phyloP scores from a whole-genome alignment of 2,888 invertebrate genomes.

The Scaptomyza reducta region DNA sequence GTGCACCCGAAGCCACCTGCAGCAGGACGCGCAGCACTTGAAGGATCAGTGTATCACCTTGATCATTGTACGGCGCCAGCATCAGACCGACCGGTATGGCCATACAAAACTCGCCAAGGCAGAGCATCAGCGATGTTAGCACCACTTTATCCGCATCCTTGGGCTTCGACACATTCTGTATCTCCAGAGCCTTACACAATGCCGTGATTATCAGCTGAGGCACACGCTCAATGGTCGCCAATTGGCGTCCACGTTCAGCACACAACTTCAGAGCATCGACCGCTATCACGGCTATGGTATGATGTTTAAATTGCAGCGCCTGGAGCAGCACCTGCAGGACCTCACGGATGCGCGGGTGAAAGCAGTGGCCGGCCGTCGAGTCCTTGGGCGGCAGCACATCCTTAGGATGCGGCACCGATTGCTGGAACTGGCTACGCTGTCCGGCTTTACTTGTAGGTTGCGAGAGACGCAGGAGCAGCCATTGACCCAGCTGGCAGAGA shows the following conservation, averaged over 20 bases:
- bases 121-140: slow-evolving; percentile 90
- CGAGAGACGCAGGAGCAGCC: slow-evolving; percentile 82
- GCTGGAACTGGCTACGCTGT: slow-evolving; percentile 63
- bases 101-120: slow-evolving; percentile 97
- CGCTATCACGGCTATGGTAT: slow-evolving; percentile 83
- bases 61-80: slow-evolving; percentile 83
- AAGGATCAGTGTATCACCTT: slow-evolving; percentile 85
- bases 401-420: slow-evolving; percentile 75
- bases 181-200: slow-evolving; percentile 83
- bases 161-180: slow-evolving; percentile 82
- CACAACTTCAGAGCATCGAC: slow-evolving; percentile 83
- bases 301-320: slow-evolving; percentile 84
- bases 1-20: slow-evolving; percentile 82
- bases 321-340: slow-evolving; percentile 83
- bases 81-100: slow-evolving; percentile 89
- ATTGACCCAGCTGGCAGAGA: slow-evolving; percentile 91
- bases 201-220: slow-evolving; percentile 83
- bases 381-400: slow-evolving; percentile 49
- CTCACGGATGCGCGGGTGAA: slow-evolving; percentile 83
- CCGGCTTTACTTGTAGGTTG: slow-evolving; percentile 52
- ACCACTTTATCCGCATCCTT: slow-evolving; percentile 83
- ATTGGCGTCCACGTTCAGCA: slow-evolving; percentile 81
- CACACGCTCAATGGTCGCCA: slow-evolving; percentile 81
- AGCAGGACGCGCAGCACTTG: slow-evolving; percentile 89
- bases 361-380: slow-evolving; percentile 44